A percentile compares a stretch with the other conserved stretches of the same genome.
phyloP scores from a whole-genome alignment of 2,113 vertebrate species.

The Thamnophis sirtalis region DNA sequence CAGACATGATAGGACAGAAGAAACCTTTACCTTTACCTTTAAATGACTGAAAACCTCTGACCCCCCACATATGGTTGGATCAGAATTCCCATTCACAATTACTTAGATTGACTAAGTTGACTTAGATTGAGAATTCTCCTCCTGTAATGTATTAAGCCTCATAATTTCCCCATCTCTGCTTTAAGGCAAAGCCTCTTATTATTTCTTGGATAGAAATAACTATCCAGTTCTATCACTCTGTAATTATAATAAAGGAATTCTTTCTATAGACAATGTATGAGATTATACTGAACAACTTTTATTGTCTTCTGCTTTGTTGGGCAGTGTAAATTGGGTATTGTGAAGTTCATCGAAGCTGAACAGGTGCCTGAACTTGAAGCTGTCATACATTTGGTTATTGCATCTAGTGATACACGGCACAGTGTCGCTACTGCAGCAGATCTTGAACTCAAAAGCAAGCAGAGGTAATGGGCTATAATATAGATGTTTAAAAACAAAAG shows the following conservation, averaged over 20 bases:
- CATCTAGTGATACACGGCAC: constrained; percentile 94
- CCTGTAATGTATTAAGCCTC: not conserved
- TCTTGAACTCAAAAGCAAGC: constrained; percentile 94
- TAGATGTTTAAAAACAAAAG: not conserved
- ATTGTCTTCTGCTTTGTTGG: constrained; percentile 14
- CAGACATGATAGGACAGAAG: not conserved
- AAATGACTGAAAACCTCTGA: not conserved
- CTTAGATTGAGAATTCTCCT: not conserved
- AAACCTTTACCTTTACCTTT: not conserved
- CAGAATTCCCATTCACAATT: not conserved
- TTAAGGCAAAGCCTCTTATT: not conserved
- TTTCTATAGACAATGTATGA: rapidly evolving
- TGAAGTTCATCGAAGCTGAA: constrained; percentile 95
- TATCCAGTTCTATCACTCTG: not conserved
- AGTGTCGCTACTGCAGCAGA: constrained; percentile 95
- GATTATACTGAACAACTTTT: constrained; percentile 26
- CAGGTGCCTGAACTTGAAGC: constrained; percentile 94
- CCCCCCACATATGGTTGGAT: not conserved
- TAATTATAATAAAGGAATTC: not conserved
- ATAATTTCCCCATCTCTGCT: not conserved
- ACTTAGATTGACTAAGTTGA: not conserved
- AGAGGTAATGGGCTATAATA: constrained; percentile 74
- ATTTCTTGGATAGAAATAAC: not conserved
- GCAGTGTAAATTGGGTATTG: constrained; percentile 95
- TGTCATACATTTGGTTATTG: constrained; percentile 91